Conservation (phyloP, 2,888 invertebrate genomes). For the Cylindroiulus punctatus region DNA sequence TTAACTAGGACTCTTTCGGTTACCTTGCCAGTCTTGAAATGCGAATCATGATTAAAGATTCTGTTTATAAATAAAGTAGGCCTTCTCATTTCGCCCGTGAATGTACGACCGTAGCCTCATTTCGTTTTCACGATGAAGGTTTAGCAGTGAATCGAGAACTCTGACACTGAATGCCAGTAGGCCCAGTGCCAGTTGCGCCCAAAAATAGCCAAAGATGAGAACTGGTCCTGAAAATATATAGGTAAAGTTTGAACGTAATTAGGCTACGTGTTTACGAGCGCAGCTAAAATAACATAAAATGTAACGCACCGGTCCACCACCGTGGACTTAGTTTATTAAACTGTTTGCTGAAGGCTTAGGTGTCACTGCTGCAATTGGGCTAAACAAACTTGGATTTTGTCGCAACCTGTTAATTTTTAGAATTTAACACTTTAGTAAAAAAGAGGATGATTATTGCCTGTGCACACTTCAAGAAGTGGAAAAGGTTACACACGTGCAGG, state of each 20-base stretch:
- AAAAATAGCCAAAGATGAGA: conserved; percentile 29
- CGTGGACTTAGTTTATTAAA: background rate
- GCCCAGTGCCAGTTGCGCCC: conserved; percentile 29
- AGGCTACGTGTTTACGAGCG: conserved; percentile 14
- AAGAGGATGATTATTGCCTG: background rate
- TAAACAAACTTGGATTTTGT: background rate
- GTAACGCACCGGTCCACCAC: background rate
- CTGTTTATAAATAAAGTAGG: conserved; percentile 17
- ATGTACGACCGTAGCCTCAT: conserved; percentile 33
- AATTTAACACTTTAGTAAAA: background rate
- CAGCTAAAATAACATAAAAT: background rate
- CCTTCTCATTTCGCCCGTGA: conserved; percentile 23
- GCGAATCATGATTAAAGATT: conserved; percentile 25
- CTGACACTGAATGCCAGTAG: conserved; percentile 33
- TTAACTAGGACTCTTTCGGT: background rate
- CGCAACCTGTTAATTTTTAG: background rate
- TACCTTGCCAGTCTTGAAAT: background rate
- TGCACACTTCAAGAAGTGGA: background rate
- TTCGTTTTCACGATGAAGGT: conserved; percentile 38
- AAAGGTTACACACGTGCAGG: background rate
- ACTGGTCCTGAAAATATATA: conserved; percentile 39
- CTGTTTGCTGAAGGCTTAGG: background rate
- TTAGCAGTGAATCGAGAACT: conserved; percentile 17
- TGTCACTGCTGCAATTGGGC: conserved; percentile 15
- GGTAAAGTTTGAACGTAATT: conserved; percentile 36